Conservation (phyloP, 2,888 invertebrate genomes). For the Drosophila neotestacea region DNA sequence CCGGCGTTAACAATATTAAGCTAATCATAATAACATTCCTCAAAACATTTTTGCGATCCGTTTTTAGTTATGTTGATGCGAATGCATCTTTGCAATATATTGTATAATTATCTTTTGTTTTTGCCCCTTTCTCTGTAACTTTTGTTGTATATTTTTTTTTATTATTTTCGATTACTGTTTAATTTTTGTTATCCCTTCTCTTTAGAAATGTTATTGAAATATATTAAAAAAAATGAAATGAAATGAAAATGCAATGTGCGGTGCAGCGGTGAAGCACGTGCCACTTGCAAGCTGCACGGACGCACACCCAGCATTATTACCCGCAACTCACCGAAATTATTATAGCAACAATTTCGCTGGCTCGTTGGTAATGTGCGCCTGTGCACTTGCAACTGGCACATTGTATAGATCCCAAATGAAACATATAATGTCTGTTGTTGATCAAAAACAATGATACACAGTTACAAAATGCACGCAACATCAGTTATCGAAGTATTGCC, state of each 20-base stretch:
- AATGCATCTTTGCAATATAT: conserved; percentile 42
- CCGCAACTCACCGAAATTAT: conserved; percentile 73
- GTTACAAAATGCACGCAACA: conserved; percentile 51
- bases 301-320: conserved; percentile 79
- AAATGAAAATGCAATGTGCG: conserved; percentile 34
- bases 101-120: conserved; percentile 47
- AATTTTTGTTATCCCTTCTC: conserved; percentile 49
- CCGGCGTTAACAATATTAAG: conserved; percentile 53
- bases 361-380: conserved; percentile 47
- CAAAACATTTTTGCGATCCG: conserved; percentile 69
- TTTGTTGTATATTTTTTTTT: conserved; percentile 50
- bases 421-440: conserved; percentile 68
- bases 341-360: conserved; percentile 72
- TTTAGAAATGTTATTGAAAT: conserved; percentile 52
- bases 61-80: conserved; percentile 46
- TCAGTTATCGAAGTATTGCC: conserved; percentile 70
- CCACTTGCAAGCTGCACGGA: conserved; percentile 48
- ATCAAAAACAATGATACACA: conserved; percentile 38
- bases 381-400: conserved; percentile 63
- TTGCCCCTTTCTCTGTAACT: conserved; percentile 51
- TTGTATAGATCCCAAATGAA: conserved; percentile 19
- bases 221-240: conserved; percentile 15
- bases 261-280: conserved; percentile 42
- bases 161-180: conserved; percentile 34
- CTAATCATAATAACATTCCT: conserved; percentile 82